Conservation (phyloP, 1,140 invertebrate genomes). For the Ericerus pela region DNA sequence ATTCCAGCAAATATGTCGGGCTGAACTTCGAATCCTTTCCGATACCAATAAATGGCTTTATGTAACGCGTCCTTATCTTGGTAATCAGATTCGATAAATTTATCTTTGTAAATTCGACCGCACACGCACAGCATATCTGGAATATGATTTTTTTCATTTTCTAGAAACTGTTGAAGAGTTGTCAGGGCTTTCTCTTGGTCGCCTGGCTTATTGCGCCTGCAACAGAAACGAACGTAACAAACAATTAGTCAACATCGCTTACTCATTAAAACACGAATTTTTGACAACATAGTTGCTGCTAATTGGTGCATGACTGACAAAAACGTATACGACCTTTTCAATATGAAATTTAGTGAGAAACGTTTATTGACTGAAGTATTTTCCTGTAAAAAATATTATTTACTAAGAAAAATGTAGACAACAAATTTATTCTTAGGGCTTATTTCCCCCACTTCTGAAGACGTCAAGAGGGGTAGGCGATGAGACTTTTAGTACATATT, state of each 20-base stretch:
- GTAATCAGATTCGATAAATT: slow-evolving; percentile 91
- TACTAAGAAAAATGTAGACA: too few species aligned
- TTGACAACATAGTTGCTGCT: too few species aligned
- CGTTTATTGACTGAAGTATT: not conserved
- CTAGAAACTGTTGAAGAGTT: slow-evolving; percentile 77
- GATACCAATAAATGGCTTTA: slow-evolving; percentile 93
- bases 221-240: slow-evolving; percentile 17
- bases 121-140: slow-evolving; percentile 95
- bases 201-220: slow-evolving; percentile 75
- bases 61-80: slow-evolving; percentile 73
- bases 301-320: too few species aligned
- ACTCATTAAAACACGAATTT: too few species aligned
- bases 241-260: too few species aligned
- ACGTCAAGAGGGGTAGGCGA: too few species aligned
- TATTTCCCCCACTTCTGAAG: too few species aligned
- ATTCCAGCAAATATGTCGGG: slow-evolving; percentile 99
- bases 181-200: slow-evolving; percentile 85
- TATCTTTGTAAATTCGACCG: slow-evolving; percentile 97
- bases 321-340: not conserved
- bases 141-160: slow-evolving; percentile 84
- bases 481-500: too few species aligned
- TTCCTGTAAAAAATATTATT: too few species aligned
- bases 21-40: slow-evolving; percentile 90
- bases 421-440: too few species aligned
- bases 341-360: not conserved